Evolutionary conservation across 2,113 vertebrate genomes (phyloP).

Genomic region (Vombatus ursinus): DNA sequence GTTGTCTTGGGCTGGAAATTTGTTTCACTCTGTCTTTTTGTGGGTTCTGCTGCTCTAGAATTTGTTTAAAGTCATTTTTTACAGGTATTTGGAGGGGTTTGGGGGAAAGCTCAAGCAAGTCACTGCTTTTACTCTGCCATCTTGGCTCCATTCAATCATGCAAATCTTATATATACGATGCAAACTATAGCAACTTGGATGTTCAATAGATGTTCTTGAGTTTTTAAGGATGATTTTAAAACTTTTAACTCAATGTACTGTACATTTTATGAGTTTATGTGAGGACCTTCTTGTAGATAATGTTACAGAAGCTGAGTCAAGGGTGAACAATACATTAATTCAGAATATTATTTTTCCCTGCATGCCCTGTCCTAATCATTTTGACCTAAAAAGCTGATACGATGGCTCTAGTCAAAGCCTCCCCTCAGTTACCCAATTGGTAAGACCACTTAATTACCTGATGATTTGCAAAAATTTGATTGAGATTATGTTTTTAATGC

Average conservation of each 20-base stretch:
- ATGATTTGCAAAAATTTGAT: constrained; percentile 30
- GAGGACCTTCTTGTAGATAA: constrained; percentile 39
- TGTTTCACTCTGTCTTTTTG: too few species aligned
- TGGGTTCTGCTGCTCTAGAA: too few species aligned
- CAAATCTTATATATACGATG: constrained; percentile 54
- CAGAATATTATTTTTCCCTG: constrained; percentile 54
- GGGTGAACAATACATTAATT: constrained; percentile 27
- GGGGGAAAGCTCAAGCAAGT: too few species aligned
- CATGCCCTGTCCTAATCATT: constrained; percentile 34
- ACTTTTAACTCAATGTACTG: constrained; percentile 72
- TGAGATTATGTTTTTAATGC: constrained; percentile 63
- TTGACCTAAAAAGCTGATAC: constrained; percentile 35
- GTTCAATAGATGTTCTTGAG: constrained; percentile 60
- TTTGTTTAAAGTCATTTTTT: too few species aligned
- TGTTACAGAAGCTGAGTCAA: constrained; percentile 50
- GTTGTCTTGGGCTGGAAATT: too few species aligned
- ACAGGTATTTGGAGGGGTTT: too few species aligned
- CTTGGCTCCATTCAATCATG: too few species aligned
- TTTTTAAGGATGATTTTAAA: constrained; percentile 67
- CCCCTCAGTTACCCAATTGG: not conserved
- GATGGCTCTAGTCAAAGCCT: constrained; percentile 10
- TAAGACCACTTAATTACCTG: not conserved
- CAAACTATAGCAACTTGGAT: constrained; percentile 52
- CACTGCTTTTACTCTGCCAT: too few species aligned
- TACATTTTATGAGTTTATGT: constrained; percentile 68